A percentile compares a stretch with the other conserved stretches of the same genome.
phyloP scores from a whole-genome alignment of 2,113 vertebrate species.

The Cygnus buccinator region DNA sequence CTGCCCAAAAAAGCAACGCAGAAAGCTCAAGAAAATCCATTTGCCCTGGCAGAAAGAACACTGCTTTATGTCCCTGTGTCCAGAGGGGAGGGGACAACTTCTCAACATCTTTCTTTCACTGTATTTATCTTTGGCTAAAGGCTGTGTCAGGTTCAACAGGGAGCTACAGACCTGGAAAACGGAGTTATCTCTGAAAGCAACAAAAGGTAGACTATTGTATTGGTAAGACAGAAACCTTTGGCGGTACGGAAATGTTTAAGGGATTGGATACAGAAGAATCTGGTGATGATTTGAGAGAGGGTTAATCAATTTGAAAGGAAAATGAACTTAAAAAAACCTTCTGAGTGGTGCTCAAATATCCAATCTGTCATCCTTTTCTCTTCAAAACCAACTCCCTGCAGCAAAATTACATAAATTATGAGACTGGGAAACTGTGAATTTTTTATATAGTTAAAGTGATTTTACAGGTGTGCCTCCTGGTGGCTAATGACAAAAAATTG shows the following conservation, averaged over 20 bases:
- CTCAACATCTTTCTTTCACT: background rate
- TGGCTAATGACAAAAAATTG: background rate
- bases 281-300: background rate
- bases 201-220: background rate
- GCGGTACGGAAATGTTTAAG: background rate
- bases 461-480: background rate
- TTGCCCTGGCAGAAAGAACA: background rate
- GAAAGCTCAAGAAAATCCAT: background rate
- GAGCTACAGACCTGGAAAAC: background rate
- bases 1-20: background rate
- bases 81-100: background rate
- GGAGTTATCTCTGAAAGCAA: background rate
- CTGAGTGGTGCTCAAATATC: background rate
- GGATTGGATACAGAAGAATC: background rate
- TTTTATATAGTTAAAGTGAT: background rate
- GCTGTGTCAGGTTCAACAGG: background rate
- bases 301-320: background rate
- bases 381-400: background rate
- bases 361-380: background rate
- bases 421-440: background rate
- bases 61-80: background rate
- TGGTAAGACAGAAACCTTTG: background rate
- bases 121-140: background rate
- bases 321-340: background rate
- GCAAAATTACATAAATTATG: background rate